These are phyloP conservation scores for Murina feae DNA, from an alignment of 2,113 vertebrate genomes.

Conservation along the genomic window DNA sequence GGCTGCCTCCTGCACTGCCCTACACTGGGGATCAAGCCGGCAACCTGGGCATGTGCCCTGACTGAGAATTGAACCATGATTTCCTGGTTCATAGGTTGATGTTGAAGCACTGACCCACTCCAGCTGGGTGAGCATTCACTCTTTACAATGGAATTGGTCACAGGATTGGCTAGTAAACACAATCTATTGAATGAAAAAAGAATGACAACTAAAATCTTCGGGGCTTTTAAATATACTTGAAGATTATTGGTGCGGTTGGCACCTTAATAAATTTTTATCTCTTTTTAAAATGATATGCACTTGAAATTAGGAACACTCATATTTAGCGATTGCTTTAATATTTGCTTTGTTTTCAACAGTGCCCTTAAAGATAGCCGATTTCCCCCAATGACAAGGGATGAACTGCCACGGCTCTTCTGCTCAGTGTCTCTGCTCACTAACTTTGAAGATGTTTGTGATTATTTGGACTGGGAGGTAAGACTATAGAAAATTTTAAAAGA, in stretches of 20 bases:
- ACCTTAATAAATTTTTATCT: conserved; percentile 26
- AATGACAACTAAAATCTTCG: conserved; percentile 9
- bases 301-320: conserved; percentile 35
- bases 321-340: conserved; percentile 68
- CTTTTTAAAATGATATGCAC: conserved; percentile 56
- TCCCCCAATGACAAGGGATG: conserved; percentile 99
- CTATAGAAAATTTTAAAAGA: conserved; percentile 1
- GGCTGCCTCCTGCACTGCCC: too few relatives aligned
- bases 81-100: too few relatives aligned
- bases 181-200: conserved; percentile 27
- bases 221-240: background rate
- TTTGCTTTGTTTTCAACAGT: conserved; percentile 86
- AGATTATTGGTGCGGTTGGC: conserved; percentile 46
- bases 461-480: conserved; percentile 99
- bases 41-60: too few relatives aligned
- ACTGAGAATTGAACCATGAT: too few relatives aligned
- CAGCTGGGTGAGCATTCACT: background rate
- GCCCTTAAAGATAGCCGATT: conserved; percentile 99
- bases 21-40: too few relatives aligned
- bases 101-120: too few relatives aligned
- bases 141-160: background rate
- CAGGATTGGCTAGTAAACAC: conserved; percentile 38
- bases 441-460: conserved; percentile 99
- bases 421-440: conserved; percentile 99
- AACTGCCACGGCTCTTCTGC: conserved; percentile 99